Evolutionary conservation across 2,888 invertebrate species (phyloP).

Genomic region (Ptilodon capucinus): DNA sequence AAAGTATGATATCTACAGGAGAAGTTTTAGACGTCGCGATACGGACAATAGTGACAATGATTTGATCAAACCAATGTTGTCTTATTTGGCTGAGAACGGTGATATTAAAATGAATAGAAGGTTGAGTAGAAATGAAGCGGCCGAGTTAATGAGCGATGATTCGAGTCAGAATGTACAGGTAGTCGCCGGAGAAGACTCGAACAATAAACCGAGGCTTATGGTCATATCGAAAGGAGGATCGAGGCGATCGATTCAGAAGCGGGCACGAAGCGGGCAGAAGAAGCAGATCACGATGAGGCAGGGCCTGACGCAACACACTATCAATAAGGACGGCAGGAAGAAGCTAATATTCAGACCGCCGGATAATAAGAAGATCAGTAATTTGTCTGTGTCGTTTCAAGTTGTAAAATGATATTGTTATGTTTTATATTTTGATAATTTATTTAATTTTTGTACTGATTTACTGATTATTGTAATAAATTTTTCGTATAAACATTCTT

Average conservation of each 20-base stretch:
- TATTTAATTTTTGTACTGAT: background rate
- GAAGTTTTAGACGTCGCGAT: conserved; percentile 7
- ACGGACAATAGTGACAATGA: conserved; percentile 17
- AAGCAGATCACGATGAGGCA: conserved; percentile 25
- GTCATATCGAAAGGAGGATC: conserved; percentile 26
- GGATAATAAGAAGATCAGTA: conserved; percentile 51
- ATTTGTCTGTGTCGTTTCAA: conserved; percentile 61
- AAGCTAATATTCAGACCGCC: conserved; percentile 56
- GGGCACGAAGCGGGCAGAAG: conserved; percentile 7
- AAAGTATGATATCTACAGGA: conserved; percentile 17
- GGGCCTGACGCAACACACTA: conserved; percentile 24
- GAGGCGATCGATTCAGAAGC: conserved; percentile 1
- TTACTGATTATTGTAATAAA: too few species aligned
- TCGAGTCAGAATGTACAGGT: conserved; percentile 28
- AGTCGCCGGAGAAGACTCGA: conserved; percentile 25
- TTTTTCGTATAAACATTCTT: too few species aligned
- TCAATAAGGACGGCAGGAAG: conserved; percentile 40
- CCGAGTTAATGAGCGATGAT: conserved; percentile 28
- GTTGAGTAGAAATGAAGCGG: conserved; percentile 52
- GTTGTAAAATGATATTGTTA: conserved; percentile 22
- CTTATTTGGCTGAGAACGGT: conserved; percentile 37
- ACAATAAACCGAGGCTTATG: conserved; percentile 21
- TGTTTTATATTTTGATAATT: background rate
- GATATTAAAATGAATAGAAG: conserved; percentile 49
- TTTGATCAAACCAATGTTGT: conserved; percentile 36